Percentiles rank a stretch among this genome's conserved stretches.
These are phyloP conservation scores for Pseudopleuronectes americanus DNA, from an alignment of 2,797 vertebrate genomes.

Conservation along the genomic window DNA sequence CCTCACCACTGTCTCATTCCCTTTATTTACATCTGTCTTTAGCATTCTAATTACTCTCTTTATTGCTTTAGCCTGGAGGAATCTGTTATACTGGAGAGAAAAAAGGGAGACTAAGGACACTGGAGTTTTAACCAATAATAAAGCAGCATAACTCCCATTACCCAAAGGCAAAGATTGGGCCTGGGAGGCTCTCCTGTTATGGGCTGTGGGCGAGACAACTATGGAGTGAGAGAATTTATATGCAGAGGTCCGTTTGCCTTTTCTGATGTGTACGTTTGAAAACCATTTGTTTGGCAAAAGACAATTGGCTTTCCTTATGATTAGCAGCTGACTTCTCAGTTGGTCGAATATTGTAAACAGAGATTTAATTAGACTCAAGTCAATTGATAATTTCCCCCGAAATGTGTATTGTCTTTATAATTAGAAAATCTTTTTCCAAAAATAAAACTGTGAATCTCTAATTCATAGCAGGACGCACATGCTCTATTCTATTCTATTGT, in stretches of 20 bases:
- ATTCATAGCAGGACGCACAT: not conserved
- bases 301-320: constrained; percentile 11
- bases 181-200: constrained; percentile 73
- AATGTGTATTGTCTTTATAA: not conserved
- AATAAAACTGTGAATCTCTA: not conserved
- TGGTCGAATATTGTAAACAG: constrained; percentile 6
- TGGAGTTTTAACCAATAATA: constrained; percentile 91
- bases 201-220: constrained; percentile 66
- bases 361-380: constrained; percentile 5
- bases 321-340: constrained; percentile 2
- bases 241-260: constrained; percentile 40
- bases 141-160: constrained; percentile 81
- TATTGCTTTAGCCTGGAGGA: constrained; percentile 99
- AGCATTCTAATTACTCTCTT: constrained; percentile 99
- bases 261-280: constrained; percentile 41
- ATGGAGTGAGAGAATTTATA: constrained; percentile 47
- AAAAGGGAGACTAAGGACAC: constrained; percentile 84
- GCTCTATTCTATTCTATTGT: not conserved
- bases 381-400: not conserved
- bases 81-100: constrained; percentile 80
- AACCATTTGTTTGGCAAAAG: constrained; percentile 45
- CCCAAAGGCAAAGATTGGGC: constrained; percentile 77
- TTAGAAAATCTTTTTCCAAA: not conserved
- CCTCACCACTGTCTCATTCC: constrained; percentile 96
- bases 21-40: constrained; percentile 99